A percentile compares a stretch with the other conserved stretches of the same genome.
Conservation (phyloP, 1,140 invertebrate genomes). For the Lasaia peninsularis region DNA sequence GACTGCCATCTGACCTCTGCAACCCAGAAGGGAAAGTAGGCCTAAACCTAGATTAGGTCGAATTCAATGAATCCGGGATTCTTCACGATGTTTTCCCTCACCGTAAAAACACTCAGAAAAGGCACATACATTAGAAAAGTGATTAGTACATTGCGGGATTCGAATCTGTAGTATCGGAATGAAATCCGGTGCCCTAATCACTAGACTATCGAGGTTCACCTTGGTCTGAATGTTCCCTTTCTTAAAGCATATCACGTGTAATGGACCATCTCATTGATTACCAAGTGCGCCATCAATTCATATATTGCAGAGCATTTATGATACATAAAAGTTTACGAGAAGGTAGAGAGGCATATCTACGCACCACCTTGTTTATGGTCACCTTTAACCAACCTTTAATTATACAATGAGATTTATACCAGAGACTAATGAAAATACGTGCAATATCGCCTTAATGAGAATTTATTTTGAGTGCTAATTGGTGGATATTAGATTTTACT, state of each 20-base stretch:
- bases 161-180: no score
- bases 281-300: constrained; percentile 1
- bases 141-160: no score
- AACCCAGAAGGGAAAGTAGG: no score
- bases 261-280: background rate
- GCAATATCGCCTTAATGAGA: constrained; percentile 13
- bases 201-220: no score
- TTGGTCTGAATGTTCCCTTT: background rate
- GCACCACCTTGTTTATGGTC: constrained; percentile 51
- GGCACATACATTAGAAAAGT: no score
- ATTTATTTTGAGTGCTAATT: constrained; percentile 14
- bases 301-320: constrained; percentile 71
- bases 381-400: constrained; percentile 59
- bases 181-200: no score
- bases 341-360: constrained; percentile 45
- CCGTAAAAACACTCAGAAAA: no score
- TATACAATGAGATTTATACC: constrained; percentile 51
- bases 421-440: constrained; percentile 1
- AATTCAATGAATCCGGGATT: no score
- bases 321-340: constrained; percentile 71
- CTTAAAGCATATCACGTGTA: background rate
- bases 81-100: no score
- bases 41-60: no score
- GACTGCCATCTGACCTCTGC: no score
- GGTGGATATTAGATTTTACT: no score